Percentiles rank a stretch among this genome's conserved stretches.
Conservation (phyloP, 2,113 vertebrate genomes). For the Dasyornis broadbenti region DNA sequence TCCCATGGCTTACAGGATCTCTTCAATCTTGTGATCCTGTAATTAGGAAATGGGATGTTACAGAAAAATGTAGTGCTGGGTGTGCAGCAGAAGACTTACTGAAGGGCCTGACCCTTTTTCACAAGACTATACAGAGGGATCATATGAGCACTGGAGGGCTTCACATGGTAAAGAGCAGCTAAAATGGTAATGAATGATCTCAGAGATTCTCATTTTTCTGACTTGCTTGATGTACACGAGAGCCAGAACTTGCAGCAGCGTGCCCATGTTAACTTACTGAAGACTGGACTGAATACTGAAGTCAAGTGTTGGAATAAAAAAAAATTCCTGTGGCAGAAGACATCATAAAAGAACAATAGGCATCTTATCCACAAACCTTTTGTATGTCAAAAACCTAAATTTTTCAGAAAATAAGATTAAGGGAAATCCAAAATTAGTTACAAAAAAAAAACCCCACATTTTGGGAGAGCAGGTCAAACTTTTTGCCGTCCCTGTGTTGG, state of each 20-base stretch:
- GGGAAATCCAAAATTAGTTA: not conserved
- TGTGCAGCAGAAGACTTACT: not conserved
- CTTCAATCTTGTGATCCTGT: not conserved
- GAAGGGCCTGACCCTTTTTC: not conserved
- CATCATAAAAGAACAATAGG: not conserved
- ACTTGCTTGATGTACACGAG: not conserved
- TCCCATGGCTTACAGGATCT: not conserved
- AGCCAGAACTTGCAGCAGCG: not conserved
- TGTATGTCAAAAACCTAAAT: not conserved
- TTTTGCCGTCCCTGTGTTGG: not conserved
- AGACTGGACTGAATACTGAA: not conserved
- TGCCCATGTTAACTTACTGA: not conserved
- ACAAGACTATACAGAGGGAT: not conserved
- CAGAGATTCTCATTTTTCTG: not conserved
- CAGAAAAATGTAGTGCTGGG: not conserved
- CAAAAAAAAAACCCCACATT: not conserved
- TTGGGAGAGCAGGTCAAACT: not conserved
- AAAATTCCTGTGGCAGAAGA: not conserved
- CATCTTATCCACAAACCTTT: not conserved
- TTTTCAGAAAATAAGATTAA: not conserved
- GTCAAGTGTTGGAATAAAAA: not conserved
- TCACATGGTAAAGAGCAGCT: not conserved
- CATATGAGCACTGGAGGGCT: not conserved
- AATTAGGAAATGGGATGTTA: not conserved
- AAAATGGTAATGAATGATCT: not conserved